Base-by-base conservation (phyloP, 2,797 vertebrate genomes). In the Sebastes reedi region DNA sequence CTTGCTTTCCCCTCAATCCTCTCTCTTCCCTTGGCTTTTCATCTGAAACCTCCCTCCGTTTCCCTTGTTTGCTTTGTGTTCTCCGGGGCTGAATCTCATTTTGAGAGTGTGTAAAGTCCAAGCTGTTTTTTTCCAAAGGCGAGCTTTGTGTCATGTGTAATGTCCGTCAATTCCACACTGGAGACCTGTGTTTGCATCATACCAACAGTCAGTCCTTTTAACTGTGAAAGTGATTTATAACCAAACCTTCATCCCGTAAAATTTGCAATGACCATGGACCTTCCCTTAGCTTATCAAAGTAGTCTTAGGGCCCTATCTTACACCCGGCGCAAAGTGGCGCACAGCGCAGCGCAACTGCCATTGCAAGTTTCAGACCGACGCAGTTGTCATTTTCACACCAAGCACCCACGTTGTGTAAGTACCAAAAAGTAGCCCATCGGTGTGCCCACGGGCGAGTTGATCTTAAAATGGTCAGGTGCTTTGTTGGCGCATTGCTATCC, bases 31-130 rank as follows among this genome's bases (percentile, higher is more conserved):
- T 64, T 75, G 75, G 75, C 72, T 84, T 86, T 87, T 81, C 67
- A 79, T 85, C 77, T 85, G 65, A 86, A 89, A 82, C 70, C 64
- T 25, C 52, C 74, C 58, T 80, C 70, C 13, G 54, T 81, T 78
- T 81, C 27, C 64, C 54, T 32, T n/a, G 50, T 84, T 88, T 80
- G 52, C 34, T 82, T 64, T 78, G 55, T 72, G 29, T 81, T 82
- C 66, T 78, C 58, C 67, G 1, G 7, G 56, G 80, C 29, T 22
- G 39, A 74, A 81, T 86, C 77, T 75, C 32, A 83, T 81, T 83
- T 88, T 58, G n/a, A 62, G 30, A 36, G 65, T 52, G 52, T 52
- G 54, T 73, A 76, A 64, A 82, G 69, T 81, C 52, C 34, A 75
- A 67, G 24, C 20, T 75, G 64, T 84, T 79, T 83, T 70, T 68